Conservation (phyloP, 2,888 invertebrate genomes). For the Ashinkailepas kermadecensis region DNA sequence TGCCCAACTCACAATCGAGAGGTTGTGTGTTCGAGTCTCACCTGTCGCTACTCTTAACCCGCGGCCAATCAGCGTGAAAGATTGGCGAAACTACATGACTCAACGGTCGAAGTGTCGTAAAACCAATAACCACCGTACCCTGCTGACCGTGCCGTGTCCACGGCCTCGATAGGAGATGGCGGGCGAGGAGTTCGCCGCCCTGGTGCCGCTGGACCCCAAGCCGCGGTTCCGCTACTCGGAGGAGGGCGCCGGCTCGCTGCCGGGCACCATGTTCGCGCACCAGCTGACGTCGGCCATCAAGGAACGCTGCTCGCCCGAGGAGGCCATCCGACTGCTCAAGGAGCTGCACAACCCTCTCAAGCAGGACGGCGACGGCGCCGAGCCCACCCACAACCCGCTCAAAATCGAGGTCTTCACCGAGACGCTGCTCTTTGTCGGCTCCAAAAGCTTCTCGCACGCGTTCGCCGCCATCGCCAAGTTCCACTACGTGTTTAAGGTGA, state of each 20-base stretch:
- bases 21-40: no score
- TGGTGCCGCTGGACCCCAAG: constrained; percentile 77
- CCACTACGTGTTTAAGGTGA: constrained; percentile 78
- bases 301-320: constrained; percentile 81
- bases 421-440: constrained; percentile 82
- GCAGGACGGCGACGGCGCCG: constrained; percentile 54
- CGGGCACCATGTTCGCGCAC: constrained; percentile 56
- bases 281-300: constrained; percentile 78
- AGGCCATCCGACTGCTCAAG: constrained; percentile 75
- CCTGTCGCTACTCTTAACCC: no score
- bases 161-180: constrained; percentile 61
- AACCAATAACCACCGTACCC: no score
- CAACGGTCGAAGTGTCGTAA: no score
- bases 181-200: constrained; percentile 72
- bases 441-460: constrained; percentile 95
- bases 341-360: constrained; percentile 77
- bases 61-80: no score
- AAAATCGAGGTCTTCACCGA: constrained; percentile 98
- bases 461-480: constrained; percentile 98
- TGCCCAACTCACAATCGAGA: no score
- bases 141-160: not conserved
- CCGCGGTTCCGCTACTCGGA: constrained; percentile 56
- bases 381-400: constrained; percentile 67
- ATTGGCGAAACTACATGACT: no score
- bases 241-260: constrained; percentile 32